phyloP scores from a whole-genome alignment of 2,797 vertebrate genomes.

The Hydrolagus colliei region DNA sequence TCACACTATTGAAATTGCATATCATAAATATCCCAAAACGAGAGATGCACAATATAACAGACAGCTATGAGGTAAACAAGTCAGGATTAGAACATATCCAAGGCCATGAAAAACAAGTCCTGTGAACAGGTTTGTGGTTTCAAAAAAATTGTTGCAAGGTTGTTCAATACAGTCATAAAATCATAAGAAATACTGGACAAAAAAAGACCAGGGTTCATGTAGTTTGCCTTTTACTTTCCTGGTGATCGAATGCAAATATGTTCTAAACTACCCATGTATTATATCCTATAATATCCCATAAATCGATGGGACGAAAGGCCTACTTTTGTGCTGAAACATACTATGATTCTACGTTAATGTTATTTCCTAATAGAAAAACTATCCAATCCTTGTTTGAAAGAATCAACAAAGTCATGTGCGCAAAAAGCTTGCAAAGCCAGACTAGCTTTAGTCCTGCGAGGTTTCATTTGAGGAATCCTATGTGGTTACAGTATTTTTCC shows the following conservation, averaged over 20 bases:
- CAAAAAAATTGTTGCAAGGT: neutral
- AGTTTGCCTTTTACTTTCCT: too few species aligned
- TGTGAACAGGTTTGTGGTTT: neutral
- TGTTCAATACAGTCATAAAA: too few species aligned
- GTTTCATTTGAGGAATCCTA: neutral
- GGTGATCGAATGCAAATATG: too few species aligned
- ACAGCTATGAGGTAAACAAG: neutral
- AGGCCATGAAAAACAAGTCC: neutral
- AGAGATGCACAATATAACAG: neutral
- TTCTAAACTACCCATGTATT: too few species aligned
- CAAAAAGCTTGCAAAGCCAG: neutral
- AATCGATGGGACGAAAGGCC: too few species aligned
- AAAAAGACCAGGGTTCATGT: too few species aligned
- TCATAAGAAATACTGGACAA: too few species aligned
- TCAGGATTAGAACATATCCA: neutral
- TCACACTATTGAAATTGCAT: neutral
- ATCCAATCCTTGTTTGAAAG: too few species aligned
- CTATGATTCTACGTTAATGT: too few species aligned
- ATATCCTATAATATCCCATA: too few species aligned
- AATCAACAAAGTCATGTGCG: neutral
- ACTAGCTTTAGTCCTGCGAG: neutral
- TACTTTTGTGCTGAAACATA: too few species aligned
- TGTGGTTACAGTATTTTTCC: neutral
- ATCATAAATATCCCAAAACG: neutral
- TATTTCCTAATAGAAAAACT: too few species aligned